Evolutionary conservation across 2,888 invertebrate genomes (phyloP), one percentile per base, ranked within the genome.

Genomic region (Chalcosyrphus nemorum): DNA sequence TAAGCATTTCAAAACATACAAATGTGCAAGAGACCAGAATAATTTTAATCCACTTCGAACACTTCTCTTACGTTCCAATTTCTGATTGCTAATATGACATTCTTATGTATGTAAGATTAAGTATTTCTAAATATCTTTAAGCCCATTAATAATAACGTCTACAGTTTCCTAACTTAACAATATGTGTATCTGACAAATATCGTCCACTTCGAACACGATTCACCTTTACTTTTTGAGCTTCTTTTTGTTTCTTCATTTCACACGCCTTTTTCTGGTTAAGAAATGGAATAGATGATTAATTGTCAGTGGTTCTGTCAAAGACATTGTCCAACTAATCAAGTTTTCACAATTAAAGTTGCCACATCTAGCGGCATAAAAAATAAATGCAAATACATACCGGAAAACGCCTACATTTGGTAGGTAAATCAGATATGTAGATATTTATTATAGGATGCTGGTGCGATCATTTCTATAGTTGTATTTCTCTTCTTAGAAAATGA

Each of bases 351-450:
- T 32, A 38, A 47, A 70, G 47, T 59, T 52, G 50, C 41, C 41
- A 61, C 50, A 63, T 32, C 11, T 5, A n/a, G 61, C 29, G 45
- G 19, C 45, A 45, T 45, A 43, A 45, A 17, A 29, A 47, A 19
- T 19, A 35, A 63, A 35, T 65, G 50, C 50, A 65, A 50, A 65
- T 65, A 21, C 50, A 65, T 65, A 21, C 50, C 35, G 50, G 52
- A 52, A 54, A 61, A 63, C 72, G 72, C 72, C 72, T 61, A 72
- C 72, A 61, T 41, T 54, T 1, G 7, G 11, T 15, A 38, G 19
- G 19, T 63, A 17, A 32, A 59, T n/a, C n/a, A n/a, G n/a, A n/a
- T n/a, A n/a, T n/a, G n/a, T n/a, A n/a, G n/a, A 59, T 59, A 24
- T 59, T 43, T 13, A 47, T 63, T 32, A 47, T 63, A 32, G 21